Evolutionary conservation across 2,113 vertebrate species (phyloP).

Genomic region (Platichthys stellatus): DNA sequence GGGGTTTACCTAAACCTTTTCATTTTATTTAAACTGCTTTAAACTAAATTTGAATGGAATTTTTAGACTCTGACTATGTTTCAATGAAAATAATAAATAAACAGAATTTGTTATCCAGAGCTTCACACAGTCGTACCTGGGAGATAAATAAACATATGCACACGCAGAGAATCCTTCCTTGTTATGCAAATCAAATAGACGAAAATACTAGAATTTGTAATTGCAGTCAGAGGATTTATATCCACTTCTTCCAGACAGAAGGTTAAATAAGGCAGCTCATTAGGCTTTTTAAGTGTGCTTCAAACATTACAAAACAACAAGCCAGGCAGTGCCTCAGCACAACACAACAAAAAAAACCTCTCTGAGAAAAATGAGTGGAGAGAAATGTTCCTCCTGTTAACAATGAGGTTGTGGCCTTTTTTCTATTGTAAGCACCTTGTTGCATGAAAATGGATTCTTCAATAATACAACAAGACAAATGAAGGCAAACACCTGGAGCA

Average conservation of each 20-base stretch:
- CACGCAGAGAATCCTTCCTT: not conserved
- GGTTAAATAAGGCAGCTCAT: conserved; percentile 46
- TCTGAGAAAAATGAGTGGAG: conserved; percentile 14
- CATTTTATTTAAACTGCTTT: not conserved
- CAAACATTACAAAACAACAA: conserved; percentile 31
- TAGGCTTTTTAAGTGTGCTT: conserved; percentile 38
- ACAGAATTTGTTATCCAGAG: not conserved
- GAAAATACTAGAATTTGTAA: not conserved
- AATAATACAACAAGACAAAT: conserved; percentile 28
- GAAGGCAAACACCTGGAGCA: not conserved
- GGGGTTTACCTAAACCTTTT: not conserved
- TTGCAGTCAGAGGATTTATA: conserved; percentile 21
- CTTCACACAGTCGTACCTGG: not conserved
- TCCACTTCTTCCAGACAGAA: conserved; percentile 1
- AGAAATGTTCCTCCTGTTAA: conserved; percentile 18
- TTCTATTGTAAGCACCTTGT: not conserved
- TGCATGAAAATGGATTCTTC: conserved; percentile 13
- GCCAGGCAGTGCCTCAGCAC: conserved; percentile 16
- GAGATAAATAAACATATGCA: conserved; percentile 13
- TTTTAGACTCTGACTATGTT: not conserved
- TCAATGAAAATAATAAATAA: not conserved
- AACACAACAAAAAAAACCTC: not conserved
- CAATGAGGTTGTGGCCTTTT: conserved; percentile 1
- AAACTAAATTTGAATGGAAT: not conserved
- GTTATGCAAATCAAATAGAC: conserved; percentile 22